Conservation (phyloP, 2,113 vertebrate species). For the Pseudopodoces humilis region DNA sequence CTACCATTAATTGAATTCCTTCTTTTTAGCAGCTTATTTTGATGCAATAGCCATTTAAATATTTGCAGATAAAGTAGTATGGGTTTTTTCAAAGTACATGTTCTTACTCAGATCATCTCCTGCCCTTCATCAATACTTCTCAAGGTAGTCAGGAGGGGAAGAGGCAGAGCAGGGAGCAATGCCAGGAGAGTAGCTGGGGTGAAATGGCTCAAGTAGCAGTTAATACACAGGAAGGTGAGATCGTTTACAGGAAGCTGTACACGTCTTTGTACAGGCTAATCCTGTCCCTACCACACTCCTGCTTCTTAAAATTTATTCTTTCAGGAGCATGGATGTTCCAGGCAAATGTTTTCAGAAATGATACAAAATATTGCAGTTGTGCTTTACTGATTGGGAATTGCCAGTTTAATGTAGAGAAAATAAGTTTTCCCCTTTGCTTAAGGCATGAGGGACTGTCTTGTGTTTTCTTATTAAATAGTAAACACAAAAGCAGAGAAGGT, state of each 20-base stretch:
- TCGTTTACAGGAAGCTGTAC: background rate
- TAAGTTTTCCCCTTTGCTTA: background rate
- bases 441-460: background rate
- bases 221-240: background rate
- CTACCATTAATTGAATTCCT: background rate
- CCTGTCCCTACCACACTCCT: background rate
- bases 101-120: background rate
- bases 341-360: background rate
- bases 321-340: background rate
- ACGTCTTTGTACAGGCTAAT: background rate
- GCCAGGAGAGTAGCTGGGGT: background rate
- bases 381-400: background rate
- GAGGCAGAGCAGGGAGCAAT: background rate
- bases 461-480: background rate
- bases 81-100: too few species aligned
- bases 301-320: background rate
- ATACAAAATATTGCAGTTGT: rapidly evolving
- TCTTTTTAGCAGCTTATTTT: background rate
- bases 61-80: background rate
- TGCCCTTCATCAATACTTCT: background rate
- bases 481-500: background rate
- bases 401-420: background rate
- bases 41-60: background rate
- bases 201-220: background rate
- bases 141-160: background rate